These are phyloP conservation scores for Cliona cf. orientalis DNA, from an alignment of 37 sponge, comb jelly and placozoan species.

Conservation along the genomic window DNA sequence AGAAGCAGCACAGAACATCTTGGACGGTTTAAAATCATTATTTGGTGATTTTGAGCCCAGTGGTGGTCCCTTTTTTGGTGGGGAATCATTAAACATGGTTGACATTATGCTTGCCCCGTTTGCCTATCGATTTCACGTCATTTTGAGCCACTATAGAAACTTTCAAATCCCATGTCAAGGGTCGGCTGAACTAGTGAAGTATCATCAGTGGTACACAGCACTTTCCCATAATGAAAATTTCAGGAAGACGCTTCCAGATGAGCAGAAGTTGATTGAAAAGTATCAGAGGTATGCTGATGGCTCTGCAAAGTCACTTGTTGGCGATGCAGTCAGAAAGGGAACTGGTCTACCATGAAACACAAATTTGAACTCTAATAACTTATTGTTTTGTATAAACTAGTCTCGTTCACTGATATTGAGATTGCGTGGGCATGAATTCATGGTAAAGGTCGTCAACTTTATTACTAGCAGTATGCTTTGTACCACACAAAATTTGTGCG, in stretches of 20 bases:
- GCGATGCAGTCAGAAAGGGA: constrained; percentile 14
- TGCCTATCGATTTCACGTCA: constrained; percentile 5
- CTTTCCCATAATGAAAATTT: neutral
- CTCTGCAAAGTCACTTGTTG: constrained; percentile 10
- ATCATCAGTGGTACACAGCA: constrained; percentile 30
- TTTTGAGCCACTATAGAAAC: constrained; percentile 24
- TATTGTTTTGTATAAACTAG: no score
- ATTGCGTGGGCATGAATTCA: no score
- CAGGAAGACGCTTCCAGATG: constrained; percentile 16
- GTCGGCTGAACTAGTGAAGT: constrained; percentile 14
- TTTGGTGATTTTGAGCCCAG: neutral
- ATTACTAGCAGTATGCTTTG: no score
- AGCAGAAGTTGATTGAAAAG: neutral
- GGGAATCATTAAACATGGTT: neutral
- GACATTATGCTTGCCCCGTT: constrained; percentile 28
- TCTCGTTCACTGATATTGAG: no score
- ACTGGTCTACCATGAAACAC: neutral
- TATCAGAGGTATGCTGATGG: constrained; percentile 42
- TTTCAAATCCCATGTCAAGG: constrained; percentile 14
- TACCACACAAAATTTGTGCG: no score
- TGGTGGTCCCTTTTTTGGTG: constrained; percentile 27
- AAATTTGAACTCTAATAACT: no score
- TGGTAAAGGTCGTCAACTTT: no score
- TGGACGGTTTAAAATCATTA: neutral
- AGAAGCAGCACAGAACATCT: neutral